Evolutionary conservation across 64 coral and sea anemone species (phyloP).

Genomic region (Platygyra sinensis): DNA sequence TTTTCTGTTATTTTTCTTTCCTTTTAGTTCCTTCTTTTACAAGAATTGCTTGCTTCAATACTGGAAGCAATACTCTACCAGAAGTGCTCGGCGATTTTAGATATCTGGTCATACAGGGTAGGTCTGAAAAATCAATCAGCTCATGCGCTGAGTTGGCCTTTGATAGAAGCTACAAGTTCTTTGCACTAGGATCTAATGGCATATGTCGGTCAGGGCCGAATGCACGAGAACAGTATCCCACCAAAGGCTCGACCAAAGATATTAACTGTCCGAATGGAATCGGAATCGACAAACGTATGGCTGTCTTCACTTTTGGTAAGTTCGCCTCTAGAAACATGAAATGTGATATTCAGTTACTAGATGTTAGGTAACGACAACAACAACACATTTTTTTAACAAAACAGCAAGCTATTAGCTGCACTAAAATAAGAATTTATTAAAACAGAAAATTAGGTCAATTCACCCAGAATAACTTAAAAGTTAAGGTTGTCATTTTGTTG

Average conservation of each 20-base stretch:
- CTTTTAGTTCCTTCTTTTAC: neutral
- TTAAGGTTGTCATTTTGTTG: too few relatives aligned
- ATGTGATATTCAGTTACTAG: too few relatives aligned
- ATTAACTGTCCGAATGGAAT: constrained; percentile 1
- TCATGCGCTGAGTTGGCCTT: constrained; percentile 3
- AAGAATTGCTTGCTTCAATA: neutral
- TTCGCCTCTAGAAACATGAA: neutral
- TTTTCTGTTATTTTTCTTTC: too few relatives aligned
- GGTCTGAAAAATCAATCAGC: neutral
- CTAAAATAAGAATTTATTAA: too few relatives aligned
- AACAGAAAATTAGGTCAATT: too few relatives aligned
- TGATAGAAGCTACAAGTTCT: constrained; percentile 26
- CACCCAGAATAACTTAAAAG: too few relatives aligned
- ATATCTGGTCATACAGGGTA: neutral
- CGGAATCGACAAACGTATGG: neutral
- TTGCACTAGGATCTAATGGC: constrained; percentile 40
- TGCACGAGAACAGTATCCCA: neutral
- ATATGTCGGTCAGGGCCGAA: constrained; percentile 12
- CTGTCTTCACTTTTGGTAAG: constrained; percentile 27
- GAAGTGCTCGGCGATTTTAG: neutral
- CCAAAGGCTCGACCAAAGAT: neutral
- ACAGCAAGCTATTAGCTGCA: too few relatives aligned
- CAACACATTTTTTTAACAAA: too few relatives aligned
- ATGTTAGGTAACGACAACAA: too few relatives aligned
- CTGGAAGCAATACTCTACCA: neutral